phyloP scores from a whole-genome alignment of 1,140 invertebrate genomes.

The Zaprionus gabonicus region DNA sequence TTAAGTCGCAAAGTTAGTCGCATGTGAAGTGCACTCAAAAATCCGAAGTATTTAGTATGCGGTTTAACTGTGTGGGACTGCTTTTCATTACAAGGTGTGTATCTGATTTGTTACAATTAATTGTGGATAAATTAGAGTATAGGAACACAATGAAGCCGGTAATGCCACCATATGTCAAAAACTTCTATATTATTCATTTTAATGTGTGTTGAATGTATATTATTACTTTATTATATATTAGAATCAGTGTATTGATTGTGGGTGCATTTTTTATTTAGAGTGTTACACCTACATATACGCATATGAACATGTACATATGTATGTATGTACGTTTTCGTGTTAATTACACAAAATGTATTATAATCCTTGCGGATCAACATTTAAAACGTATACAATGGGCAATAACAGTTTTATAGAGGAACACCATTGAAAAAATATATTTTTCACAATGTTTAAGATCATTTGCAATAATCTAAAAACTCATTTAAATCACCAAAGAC shows the following conservation, averaged over 20 bases:
- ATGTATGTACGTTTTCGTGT: conserved; percentile 16
- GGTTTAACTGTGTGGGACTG: neutral
- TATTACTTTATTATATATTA: neutral
- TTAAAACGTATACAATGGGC: neutral
- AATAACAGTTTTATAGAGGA: neutral
- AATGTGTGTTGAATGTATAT: neutral
- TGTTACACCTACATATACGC: neutral
- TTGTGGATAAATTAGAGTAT: neutral
- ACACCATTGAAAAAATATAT: neutral
- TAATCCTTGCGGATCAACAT: neutral
- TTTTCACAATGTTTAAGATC: neutral
- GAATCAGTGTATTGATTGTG: neutral
- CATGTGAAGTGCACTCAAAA: no score
- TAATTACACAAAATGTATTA: neutral
- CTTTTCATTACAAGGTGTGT: neutral
- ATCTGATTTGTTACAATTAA: neutral
- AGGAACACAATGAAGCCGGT: neutral
- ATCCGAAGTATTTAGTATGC: no score
- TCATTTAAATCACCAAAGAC: neutral
- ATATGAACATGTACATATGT: neutral
- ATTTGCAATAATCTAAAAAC: neutral
- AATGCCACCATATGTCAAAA: neutral
- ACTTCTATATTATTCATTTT: neutral
- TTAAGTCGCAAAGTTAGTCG: no score
- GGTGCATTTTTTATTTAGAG: conserved; percentile 5